Evolutionary conservation across 2,888 invertebrate genomes (phyloP), one percentile per base, ranked within the genome.

Genomic region (Andrena bicolor): DNA sequence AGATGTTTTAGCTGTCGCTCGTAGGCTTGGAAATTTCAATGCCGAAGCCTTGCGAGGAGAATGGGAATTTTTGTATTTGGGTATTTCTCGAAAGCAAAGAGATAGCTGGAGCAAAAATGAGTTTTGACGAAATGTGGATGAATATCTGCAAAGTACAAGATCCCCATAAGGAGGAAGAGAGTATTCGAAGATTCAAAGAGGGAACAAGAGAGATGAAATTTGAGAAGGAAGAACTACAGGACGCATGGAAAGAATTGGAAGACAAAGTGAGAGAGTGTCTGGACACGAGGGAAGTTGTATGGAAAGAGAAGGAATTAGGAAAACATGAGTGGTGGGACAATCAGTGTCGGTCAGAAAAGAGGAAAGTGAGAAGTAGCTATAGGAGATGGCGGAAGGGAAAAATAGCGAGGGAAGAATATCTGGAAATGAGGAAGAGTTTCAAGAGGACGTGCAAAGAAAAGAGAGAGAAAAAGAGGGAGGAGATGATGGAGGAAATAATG

Each of bases 301-400:
- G 7, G 16, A n/a, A 51, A 51, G 20, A 20, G 51, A 51, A 51
- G 20, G 63, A 61, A 16, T 30, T 48, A 35, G 68, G n/a, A 30
- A n/a, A 30, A 35, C 10, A 35, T 2, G 5, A 20, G 1, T 32
- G 65, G 28, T 30, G 60, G 28, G 58, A 48, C 53, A 70, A 28
- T 41, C n/a, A 76, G 51, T 56, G 63, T 8, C 23, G 28, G 32
- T 26, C 5, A 41, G 71, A 51, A 51, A 77, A 68, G 20, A 66
- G 61, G 28, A 71, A 60, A 13, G 74, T 32, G 10, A 56, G 48
- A 61, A 76, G 32, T 10, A 13, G 58, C 5, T 30, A 66, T 32
- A 30, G 32, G 13, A n/a, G 20, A 20, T 66, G 51, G 66, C 30
- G n/a, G 32, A n/a, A 4, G 28, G 66, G 53, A 13, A 41, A 68